Conservation (phyloP, 2,888 invertebrate genomes). For the Blastobasis adustella region DNA sequence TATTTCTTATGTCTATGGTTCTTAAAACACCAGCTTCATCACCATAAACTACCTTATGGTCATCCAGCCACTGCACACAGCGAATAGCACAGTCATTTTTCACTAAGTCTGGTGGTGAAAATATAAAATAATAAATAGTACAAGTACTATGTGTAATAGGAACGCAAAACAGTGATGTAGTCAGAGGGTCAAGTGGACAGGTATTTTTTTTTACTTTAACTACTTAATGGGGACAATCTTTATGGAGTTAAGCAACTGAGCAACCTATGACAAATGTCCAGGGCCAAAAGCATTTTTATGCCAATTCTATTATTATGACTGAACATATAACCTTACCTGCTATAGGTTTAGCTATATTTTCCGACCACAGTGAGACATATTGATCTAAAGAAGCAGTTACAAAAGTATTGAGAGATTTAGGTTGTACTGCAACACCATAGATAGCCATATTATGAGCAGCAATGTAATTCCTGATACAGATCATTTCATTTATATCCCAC, state of each 20-base stretch:
- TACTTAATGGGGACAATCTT: no score
- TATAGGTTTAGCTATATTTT: conserved; percentile 42
- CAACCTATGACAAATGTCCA: no score
- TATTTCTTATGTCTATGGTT: conserved; percentile 46
- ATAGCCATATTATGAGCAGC: conserved; percentile 65
- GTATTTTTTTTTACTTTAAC: no score
- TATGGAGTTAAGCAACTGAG: no score
- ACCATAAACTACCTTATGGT: conserved; percentile 50
- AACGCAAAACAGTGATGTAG: no score
- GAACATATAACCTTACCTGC: conserved; percentile 33
- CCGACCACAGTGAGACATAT: conserved; percentile 72
- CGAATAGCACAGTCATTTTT: conserved; percentile 53
- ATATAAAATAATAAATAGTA: not conserved
- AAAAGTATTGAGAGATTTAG: conserved; percentile 57
- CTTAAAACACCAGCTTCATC: conserved; percentile 57
- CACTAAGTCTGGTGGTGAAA: conserved; percentile 36
- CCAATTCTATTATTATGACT: not conserved
- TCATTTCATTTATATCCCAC: conserved; percentile 65
- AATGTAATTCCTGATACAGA: conserved; percentile 57
- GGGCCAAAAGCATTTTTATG: no score
- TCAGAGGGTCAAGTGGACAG: no score
- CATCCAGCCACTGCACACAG: conserved; percentile 58
- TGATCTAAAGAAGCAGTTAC: conserved; percentile 73
- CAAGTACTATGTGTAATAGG: no score
- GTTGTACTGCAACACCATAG: conserved; percentile 62